Evolutionary conservation across 1,140 invertebrate genomes (phyloP), one percentile per base, ranked within the genome.

Genomic region (Pogonus chalceus): DNA sequence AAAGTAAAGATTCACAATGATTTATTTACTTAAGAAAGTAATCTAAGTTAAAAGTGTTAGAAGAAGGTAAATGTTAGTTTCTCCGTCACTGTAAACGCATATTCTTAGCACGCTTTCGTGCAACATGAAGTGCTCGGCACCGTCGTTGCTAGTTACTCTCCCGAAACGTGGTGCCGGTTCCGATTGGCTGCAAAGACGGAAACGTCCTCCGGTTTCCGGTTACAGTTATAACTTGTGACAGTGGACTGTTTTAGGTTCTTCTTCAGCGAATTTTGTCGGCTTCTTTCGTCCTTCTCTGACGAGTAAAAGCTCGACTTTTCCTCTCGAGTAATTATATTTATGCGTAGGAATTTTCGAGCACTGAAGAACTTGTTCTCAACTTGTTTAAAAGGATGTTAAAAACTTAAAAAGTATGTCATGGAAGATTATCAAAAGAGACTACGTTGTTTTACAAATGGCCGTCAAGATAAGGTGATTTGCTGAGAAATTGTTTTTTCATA

Each of bases 141-240:
- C n/a, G 37, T 43, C 37, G 7, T 7, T 43, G 37, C 18, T 16
- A 43, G 37, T 43, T 43, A 43, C 37, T 18, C 7, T 12, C 7
- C 37, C 37, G 37, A 16, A 16, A 43, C 37, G 3, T 18, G 37
- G 37, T 18, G 18, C 37, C 18, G 37, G 37, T 43, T 43, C 9
- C 37, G 37, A 43, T 43, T 43, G 37, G 37, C 7, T 43, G 37
- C 37, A 18, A 16, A 43, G 37, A 43, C 37, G 37, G 37, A 9
- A 43, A 43, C 4, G 26, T 31, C 26, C 26, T 31, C 26, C 26
- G 4, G 37, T 43, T 43, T 43, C 37, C 37, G 37, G 37, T 43
- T 43, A 43, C 37, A 43, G 37, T 43, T 43, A 43, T 43, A 43
- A 18, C 37, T 43, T 43, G 37, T 43, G 37, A 43, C 37, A 43